Conservation (phyloP, 2,113 vertebrate species). For the Beaufortia kweichowensis region DNA sequence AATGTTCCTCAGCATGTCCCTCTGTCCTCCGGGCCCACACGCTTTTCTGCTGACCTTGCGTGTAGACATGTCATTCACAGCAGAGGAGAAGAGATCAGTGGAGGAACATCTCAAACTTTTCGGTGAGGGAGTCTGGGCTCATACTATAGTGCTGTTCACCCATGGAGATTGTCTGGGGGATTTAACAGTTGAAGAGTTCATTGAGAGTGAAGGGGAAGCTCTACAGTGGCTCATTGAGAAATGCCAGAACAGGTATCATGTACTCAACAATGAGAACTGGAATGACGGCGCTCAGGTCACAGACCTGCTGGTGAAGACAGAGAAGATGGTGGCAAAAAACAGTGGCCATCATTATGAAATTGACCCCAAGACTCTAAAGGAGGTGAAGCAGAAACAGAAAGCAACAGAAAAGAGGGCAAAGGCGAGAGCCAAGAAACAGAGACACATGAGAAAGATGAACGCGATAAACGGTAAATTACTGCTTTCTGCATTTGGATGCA, state of each 20-base stretch:
- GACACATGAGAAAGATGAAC: not conserved
- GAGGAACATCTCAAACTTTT: conserved; percentile 48
- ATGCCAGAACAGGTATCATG: conserved; percentile 50
- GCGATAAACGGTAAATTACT: conserved; percentile 35
- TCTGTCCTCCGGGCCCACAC: conserved; percentile 48
- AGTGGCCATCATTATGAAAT: conserved; percentile 43
- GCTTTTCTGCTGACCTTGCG: conserved; percentile 47
- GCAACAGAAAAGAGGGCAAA: conserved; percentile 44
- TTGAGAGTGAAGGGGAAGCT: conserved; percentile 45
- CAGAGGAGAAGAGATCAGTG: conserved; percentile 45
- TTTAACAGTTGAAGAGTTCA: conserved; percentile 45
- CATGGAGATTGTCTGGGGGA: conserved; percentile 50
- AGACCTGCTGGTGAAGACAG: conserved; percentile 40
- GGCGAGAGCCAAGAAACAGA: conserved; percentile 34
- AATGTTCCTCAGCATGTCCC: conserved; percentile 34
- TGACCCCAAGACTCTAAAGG: conserved; percentile 30
- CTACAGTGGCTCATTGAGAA: conserved; percentile 39
- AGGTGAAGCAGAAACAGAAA: conserved; percentile 42
- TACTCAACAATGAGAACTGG: conserved; percentile 44
- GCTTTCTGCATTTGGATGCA: not conserved
- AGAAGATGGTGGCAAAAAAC: conserved; percentile 50
- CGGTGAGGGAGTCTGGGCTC: conserved; percentile 42
- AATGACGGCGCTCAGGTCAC: conserved; percentile 36
- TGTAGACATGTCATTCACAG: conserved; percentile 44
- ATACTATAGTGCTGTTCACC: conserved; percentile 49